Evolutionary conservation across 2,113 vertebrate species (phyloP).

Genomic region (Nycticebus coucang): DNA sequence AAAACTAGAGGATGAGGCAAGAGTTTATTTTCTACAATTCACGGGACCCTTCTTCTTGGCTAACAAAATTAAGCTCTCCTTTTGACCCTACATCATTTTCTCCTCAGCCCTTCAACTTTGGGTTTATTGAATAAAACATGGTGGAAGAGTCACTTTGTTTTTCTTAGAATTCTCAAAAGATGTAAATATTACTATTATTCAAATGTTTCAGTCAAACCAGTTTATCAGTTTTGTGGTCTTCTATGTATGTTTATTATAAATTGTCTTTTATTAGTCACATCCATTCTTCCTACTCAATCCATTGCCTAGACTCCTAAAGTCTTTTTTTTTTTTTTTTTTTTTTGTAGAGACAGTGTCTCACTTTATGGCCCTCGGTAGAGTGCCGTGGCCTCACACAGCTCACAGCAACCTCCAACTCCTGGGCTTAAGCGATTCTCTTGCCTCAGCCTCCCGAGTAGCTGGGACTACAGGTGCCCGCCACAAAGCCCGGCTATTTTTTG

Average conservation of each 20-base stretch:
- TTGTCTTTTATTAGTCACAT: background rate
- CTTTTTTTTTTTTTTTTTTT: no score
- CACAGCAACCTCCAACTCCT: no score
- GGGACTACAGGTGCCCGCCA: no score
- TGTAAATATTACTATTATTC: background rate
- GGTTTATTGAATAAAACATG: background rate
- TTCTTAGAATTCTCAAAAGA: background rate
- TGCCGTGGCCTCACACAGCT: no score
- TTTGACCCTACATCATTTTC: background rate
- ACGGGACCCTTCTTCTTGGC: background rate
- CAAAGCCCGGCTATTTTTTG: no score
- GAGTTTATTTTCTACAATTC: background rate
- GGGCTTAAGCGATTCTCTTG: no score
- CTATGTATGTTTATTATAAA: background rate
- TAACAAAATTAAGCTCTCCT: background rate
- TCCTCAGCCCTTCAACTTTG: background rate
- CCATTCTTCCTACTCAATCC: background rate
- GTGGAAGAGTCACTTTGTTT: background rate
- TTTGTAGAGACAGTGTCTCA: no score
- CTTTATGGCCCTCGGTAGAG: no score
- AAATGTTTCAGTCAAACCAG: constrained; percentile 24
- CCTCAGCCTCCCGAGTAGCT: no score
- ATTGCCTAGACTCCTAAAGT: background rate
- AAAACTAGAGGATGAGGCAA: background rate
- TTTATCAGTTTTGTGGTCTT: background rate